Base-by-base conservation (phyloP, 2,113 vertebrate species). In the Alethe diademata region DNA sequence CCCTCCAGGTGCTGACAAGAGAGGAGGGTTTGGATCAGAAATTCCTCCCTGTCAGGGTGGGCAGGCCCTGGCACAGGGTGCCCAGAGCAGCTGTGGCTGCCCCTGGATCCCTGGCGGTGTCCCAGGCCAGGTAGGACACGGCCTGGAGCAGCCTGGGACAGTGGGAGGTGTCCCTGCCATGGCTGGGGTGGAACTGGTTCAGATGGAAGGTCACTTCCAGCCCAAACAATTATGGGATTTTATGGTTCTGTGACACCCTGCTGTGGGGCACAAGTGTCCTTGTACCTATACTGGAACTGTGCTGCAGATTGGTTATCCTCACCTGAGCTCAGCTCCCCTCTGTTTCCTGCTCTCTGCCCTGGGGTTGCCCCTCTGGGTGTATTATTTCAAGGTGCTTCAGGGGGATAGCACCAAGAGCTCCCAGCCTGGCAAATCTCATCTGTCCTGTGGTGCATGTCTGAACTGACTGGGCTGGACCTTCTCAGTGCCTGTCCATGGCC, bases 11-110 rank as follows among this genome's bases (percentile, higher is more conserved):
- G 22, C 69, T 25, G 22, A 2, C 10, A 12, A 14, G 28, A 53
- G n/a, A 43, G 15, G 15, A 43, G 23, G 14, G 8, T 60, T 58
- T 60, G 38, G 61, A n/a, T 45, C 60, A 53, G 60, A n/a, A 56
- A 64, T 48, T 4, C 0, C 12, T 42, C 42, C 35, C 20, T 57
- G 31, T 0, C 1, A 88, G 48, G 40, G 40, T 40, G 57, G 13
- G 3, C 0, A 78, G 66, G 50, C 22, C 57, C 43, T 65, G 67
- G 58, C 50, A 31, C 42, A 56, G 74, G 64, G 35, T 42, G 57
- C 40, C 19, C 85, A 71, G 48, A 71, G 35, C 2, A 71, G 57
- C 74, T 78, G 74, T 2, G 74, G 29, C 74, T 79, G 35, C 26
- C 26, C 86, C 66, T 75, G 53, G 43, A 65, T 64, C 58, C 42